Evolutionary conservation across 2,113 vertebrate species (phyloP).

Genomic region (Syngnathoides biaculeatus): DNA sequence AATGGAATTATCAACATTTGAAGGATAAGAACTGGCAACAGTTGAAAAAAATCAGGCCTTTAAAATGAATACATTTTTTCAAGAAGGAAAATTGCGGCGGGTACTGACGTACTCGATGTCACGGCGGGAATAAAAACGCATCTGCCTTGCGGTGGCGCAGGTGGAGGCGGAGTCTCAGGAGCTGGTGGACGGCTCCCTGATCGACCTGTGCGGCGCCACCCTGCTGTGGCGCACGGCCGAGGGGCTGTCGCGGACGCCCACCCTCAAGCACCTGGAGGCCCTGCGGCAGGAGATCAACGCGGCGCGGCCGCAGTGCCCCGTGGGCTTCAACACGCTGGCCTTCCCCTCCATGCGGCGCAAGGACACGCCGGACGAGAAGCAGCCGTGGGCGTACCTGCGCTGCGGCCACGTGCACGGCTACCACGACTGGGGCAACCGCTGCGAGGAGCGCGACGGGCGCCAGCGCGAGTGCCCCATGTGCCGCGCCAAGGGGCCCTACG

Average conservation of each 20-base stretch:
- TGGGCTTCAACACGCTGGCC: slow-evolving; percentile 97
- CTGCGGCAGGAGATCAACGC: slow-evolving; percentile 97
- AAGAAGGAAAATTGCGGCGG: no score
- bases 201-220: slow-evolving; percentile 94
- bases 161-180: slow-evolving; percentile 93
- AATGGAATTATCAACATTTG: no score
- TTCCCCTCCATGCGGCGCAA: slow-evolving; percentile 98
- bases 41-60: no score
- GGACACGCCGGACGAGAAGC: slow-evolving; percentile 95
- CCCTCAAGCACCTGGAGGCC: slow-evolving; percentile 94
- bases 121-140: no score
- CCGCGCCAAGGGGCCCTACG: slow-evolving; percentile 90
- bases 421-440: slow-evolving; percentile 94
- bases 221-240: slow-evolving; percentile 96
- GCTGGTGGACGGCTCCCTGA: slow-evolving; percentile 92
- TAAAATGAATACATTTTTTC: no score
- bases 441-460: slow-evolving; percentile 76
- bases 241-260: slow-evolving; percentile 91
- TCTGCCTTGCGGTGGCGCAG: slow-evolving; percentile 66
- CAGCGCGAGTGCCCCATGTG: slow-evolving; percentile 98
- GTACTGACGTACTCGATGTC: no score
- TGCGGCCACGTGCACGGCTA: slow-evolving; percentile 97
- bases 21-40: no score
- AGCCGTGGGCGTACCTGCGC: slow-evolving; percentile 96
- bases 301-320: slow-evolving; percentile 92